These are phyloP conservation scores for Iselma pallidipennis DNA, from an alignment of 2,888 invertebrate species.

Conservation along the genomic window DNA sequence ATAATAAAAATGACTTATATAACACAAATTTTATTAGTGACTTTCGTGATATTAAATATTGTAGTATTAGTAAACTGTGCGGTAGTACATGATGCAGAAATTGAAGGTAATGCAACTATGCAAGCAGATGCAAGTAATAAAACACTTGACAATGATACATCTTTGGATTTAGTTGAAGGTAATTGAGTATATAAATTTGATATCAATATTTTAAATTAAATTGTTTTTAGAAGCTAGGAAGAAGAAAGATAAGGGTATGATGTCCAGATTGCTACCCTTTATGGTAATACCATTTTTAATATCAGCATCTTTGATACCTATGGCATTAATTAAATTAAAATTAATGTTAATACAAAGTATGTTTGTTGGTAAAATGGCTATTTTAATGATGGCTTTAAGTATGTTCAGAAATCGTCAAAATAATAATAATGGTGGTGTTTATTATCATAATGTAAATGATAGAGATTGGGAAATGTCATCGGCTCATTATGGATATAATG, in stretches of 20 bases:
- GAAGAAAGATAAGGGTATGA: slow-evolving; percentile 58
- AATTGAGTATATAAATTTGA: not conserved
- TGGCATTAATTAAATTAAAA: slow-evolving; percentile 70
- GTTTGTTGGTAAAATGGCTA: slow-evolving; percentile 72
- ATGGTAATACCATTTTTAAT: slow-evolving; percentile 73
- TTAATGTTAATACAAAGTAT: slow-evolving; percentile 69
- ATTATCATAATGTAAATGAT: slow-evolving; percentile 29
- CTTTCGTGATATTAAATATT: not conserved
- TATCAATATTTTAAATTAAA: too few relatives aligned
- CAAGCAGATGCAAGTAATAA: not conserved
- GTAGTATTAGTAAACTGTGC: not conserved
- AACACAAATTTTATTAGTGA: not conserved
- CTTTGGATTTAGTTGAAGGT: not conserved
- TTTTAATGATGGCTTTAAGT: slow-evolving; percentile 68
- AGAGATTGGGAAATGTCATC: slow-evolving; percentile 36
- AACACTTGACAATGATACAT: not conserved
- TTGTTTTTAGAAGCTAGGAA: slow-evolving; percentile 45
- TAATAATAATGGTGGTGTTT: slow-evolving; percentile 43
- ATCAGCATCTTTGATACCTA: slow-evolving; percentile 71
- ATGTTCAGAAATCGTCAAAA: slow-evolving; percentile 58
- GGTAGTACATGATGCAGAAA: not conserved
- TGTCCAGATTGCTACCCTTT: slow-evolving; percentile 66
- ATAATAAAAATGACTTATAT: not conserved
- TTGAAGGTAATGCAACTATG: not conserved
- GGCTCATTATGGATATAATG: slow-evolving; percentile 63